Percentiles rank a stretch among this genome's conserved stretches.
phyloP scores from a whole-genome alignment of 2,888 invertebrate genomes.

The Conus canariensis region DNA sequence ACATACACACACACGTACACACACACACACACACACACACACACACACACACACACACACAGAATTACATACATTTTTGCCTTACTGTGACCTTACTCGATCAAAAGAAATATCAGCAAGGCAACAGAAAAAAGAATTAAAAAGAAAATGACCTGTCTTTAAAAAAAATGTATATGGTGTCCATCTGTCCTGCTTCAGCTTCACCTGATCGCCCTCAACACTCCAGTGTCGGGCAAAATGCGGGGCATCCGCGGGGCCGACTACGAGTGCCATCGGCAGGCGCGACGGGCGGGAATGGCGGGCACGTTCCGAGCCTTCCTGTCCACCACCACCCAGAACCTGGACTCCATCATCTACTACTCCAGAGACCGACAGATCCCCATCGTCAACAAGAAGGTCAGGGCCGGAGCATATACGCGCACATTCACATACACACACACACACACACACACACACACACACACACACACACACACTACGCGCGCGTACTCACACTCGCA shows the following conservation, averaged over 20 bases:
- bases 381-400: slow-evolving; percentile 88
- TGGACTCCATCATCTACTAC: slow-evolving; percentile 93
- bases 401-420: slow-evolving; percentile 26
- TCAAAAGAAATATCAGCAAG: no score
- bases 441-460: not conserved
- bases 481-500: not conserved
- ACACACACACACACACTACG: not conserved
- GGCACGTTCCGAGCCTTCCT: slow-evolving; percentile 92
- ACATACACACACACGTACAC: no score
- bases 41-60: no score
- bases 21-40: no score
- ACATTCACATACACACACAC: not conserved
- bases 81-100: no score
- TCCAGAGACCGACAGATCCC: slow-evolving; percentile 90
- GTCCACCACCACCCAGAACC: slow-evolving; percentile 91
- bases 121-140: no score
- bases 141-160: no score
- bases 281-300: slow-evolving; percentile 89
- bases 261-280: slow-evolving; percentile 95
- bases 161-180: not conserved
- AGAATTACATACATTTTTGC: no score
- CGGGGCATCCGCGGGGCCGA: slow-evolving; percentile 95
- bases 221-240: slow-evolving; percentile 93
- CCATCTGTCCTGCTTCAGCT: slow-evolving; percentile 81
- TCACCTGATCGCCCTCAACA: slow-evolving; percentile 94